Evolutionary conservation across 2,113 vertebrate genomes (phyloP).

Genomic region (Cyprinodon brontotheroides): DNA sequence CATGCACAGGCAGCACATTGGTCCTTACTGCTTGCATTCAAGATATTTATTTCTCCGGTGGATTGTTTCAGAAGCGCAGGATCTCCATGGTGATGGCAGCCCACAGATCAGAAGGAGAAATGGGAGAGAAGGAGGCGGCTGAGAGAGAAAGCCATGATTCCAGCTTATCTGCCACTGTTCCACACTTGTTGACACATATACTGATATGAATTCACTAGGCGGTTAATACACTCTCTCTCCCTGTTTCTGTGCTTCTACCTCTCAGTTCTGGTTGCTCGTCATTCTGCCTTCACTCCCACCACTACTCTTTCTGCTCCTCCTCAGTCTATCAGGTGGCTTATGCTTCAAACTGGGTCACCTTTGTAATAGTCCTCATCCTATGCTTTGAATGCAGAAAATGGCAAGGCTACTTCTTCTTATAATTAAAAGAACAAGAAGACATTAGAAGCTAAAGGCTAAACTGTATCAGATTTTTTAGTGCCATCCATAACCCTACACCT

Average conservation of each 20-base stretch:
- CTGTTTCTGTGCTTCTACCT: conserved; percentile 12
- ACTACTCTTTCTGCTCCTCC: background rate
- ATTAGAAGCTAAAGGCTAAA: background rate
- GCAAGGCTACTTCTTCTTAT: conserved; percentile 1
- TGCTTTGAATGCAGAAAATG: conserved; percentile 2
- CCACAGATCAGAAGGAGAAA: conserved; percentile 69
- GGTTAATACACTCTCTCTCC: conserved; percentile 20
- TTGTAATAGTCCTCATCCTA: conserved; percentile 1
- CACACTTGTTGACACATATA: conserved; percentile 72
- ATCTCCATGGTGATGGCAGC: conserved; percentile 82
- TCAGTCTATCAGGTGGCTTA: conserved; percentile 2
- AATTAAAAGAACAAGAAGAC: background rate
- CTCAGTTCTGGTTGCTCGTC: conserved; percentile 12
- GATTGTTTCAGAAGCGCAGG: conserved; percentile 74
- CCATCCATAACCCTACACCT: background rate
- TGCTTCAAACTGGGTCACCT: conserved; percentile 29
- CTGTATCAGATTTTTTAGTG: background rate
- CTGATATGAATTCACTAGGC: conserved; percentile 44
- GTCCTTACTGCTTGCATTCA: conserved; percentile 44
- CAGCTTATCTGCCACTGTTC: conserved; percentile 61
- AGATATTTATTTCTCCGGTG: conserved; percentile 69
- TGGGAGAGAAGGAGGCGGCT: conserved; percentile 49
- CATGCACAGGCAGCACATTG: conserved; percentile 17
- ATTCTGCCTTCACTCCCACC: conserved; percentile 14
- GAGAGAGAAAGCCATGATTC: conserved; percentile 44